A percentile compares a stretch with the other conserved stretches of the same genome.
phyloP scores from a whole-genome alignment of 1,140 invertebrate species.

The Halesus radiatus region DNA sequence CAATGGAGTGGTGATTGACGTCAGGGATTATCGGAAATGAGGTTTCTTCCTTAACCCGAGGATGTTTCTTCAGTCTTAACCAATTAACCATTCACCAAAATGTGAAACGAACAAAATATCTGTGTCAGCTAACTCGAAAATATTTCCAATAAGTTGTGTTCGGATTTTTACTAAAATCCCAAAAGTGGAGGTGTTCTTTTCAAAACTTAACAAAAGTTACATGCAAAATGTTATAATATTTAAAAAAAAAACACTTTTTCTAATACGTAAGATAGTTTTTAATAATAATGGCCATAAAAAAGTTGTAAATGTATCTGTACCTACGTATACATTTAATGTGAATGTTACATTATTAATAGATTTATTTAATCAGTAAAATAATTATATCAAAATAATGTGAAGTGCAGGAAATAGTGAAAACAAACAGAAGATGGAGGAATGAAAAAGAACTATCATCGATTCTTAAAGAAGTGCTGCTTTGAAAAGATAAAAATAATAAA shows the following conservation, averaged over 20 bases:
- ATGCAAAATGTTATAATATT: background rate
- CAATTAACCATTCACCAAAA: slow-evolving; percentile 25
- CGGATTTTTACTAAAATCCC: slow-evolving; percentile 2
- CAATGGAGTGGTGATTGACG: slow-evolving; percentile 67
- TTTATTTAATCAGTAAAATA: slow-evolving; percentile 45
- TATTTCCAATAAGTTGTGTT: slow-evolving; percentile 22
- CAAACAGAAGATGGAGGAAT: slow-evolving; percentile 12
- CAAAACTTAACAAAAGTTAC: slow-evolving; percentile 19
- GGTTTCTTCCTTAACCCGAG: background rate
- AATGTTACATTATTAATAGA: slow-evolving; percentile 39
- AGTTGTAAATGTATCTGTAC: slow-evolving; percentile 19
- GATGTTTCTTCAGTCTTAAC: slow-evolving; percentile 17
- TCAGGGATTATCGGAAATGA: slow-evolving; percentile 64
- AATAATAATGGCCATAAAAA: slow-evolving; percentile 40
- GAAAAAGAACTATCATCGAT: slow-evolving; percentile 7
- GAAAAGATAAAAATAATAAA: slow-evolving; percentile 33
- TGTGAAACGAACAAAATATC: slow-evolving; percentile 51
- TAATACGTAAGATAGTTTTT: slow-evolving; percentile 32
- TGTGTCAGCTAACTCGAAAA: slow-evolving; percentile 31
- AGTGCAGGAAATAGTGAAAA: background rate
- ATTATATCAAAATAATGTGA: slow-evolving; percentile 5
- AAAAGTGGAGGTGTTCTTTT: background rate
- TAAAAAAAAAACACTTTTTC: slow-evolving; percentile 27
- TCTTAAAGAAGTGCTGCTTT: slow-evolving; percentile 35
- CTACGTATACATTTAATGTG: background rate